These are phyloP conservation scores for Podarcis siculus DNA, from an alignment of 2,797 vertebrate genomes.

Conservation along the genomic window DNA sequence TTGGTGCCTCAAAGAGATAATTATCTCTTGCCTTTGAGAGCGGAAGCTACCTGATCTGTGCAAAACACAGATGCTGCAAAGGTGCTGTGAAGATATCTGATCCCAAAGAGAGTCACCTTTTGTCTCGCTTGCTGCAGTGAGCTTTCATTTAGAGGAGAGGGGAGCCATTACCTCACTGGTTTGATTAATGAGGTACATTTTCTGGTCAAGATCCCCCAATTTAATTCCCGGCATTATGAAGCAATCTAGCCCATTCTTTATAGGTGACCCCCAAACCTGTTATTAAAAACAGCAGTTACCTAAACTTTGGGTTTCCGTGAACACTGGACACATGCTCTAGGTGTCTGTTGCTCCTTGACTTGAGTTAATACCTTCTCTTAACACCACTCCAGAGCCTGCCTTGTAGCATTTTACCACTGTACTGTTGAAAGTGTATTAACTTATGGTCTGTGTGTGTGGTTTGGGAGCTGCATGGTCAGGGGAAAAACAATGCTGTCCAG, in stretches of 20 bases:
- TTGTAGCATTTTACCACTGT: no score
- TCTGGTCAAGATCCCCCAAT: constrained; percentile 12
- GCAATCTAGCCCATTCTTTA: constrained; percentile 19
- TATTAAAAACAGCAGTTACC: background rate
- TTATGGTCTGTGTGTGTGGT: no score
- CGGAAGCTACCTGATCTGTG: background rate
- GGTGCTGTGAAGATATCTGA: background rate
- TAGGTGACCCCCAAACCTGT: background rate
- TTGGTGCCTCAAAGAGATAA: background rate
- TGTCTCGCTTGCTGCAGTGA: background rate
- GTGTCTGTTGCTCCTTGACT: background rate
- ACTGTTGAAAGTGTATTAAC: no score
- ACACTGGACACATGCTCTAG: background rate
- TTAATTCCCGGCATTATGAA: constrained; percentile 2
- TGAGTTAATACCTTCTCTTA: background rate
- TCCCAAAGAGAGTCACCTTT: background rate
- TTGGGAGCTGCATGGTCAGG: no score
- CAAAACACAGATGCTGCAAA: background rate
- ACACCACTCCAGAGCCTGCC: background rate
- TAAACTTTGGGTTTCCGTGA: background rate
- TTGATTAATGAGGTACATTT: constrained; percentile 23
- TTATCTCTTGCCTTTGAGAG: background rate
- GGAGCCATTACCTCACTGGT: background rate
- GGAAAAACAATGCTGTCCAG: no score
- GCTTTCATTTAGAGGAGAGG: background rate